Base-by-base conservation (phyloP, 1,140 invertebrate species). In the Cryptotermes secundus region DNA sequence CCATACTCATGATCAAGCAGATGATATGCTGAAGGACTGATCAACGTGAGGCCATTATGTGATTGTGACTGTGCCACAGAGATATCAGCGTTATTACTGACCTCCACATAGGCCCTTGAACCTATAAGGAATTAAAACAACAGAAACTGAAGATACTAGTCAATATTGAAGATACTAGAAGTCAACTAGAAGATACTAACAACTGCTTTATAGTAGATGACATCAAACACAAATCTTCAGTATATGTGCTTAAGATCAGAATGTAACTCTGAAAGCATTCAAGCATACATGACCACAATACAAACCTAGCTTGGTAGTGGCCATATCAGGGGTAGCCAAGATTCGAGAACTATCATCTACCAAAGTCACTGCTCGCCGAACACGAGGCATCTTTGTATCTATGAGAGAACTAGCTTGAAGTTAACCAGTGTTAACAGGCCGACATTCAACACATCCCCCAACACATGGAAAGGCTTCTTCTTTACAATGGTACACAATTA, bases 1-100 rank as follows among this genome's bases (percentile, higher is more conserved):
- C 95, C 95, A 90, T 96, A 96, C 85, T 95, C 95, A 89, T 96
- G 96, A 90, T 96, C 96, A 85, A 96, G 91, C 85, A 96, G 92
- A 90, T 96, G 95, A 82, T 94, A 94, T 90, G 93, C 94, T 14
- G 84, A 42, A 42, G 84, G 84, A 82, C 84, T 84, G 24, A 84
- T 45, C 10, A 82, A 26, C 53, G 81, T 82, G 2, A 45, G 45
- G 26, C 59, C 59, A 72, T 72, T 26, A 72, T 72, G 59, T 31
- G 59, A 72, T 16, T 72, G 59, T n/a, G n/a, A 31, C n/a, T 72
- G 59, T 72, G 59, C 26, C n/a, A 72, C 26, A 26, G 59, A 31
- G n/a, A 72, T 31, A 31, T 72, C 59, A 31, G 26, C 59, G 31
- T 72, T 72, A 72, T 31, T 31, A 45, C 38, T 82, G 22, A 82